Percentiles rank a stretch among this genome's conserved stretches.
phyloP scores from a whole-genome alignment of 2,888 invertebrate species.

The Pollenia angustigena region DNA sequence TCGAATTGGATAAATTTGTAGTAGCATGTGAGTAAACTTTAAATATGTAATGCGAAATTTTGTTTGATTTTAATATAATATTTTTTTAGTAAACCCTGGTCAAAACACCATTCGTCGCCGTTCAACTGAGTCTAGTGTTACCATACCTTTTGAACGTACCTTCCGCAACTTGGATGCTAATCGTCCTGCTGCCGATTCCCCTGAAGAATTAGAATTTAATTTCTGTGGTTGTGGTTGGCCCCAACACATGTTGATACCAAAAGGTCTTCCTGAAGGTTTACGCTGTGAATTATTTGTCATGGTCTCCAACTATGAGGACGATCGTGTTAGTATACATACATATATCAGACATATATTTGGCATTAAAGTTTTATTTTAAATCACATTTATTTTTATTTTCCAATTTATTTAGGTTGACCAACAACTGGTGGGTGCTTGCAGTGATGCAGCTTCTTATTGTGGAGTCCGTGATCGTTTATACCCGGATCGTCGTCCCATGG shows the following conservation, averaged over 20 bases:
- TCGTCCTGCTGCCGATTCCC: constrained; percentile 86
- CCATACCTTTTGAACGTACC: constrained; percentile 92
- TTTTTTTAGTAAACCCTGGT: constrained; percentile 87
- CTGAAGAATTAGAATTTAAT: constrained; percentile 87
- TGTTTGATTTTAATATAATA: background rate
- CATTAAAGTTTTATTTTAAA: too few relatives aligned
- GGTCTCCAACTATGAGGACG: constrained; percentile 90
- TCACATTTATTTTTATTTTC: too few relatives aligned
- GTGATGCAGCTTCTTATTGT: constrained; percentile 91
- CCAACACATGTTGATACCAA: constrained; percentile 91
- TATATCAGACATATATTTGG: too few relatives aligned
- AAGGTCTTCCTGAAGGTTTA: constrained; percentile 88
- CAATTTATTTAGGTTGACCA: constrained; percentile 79
- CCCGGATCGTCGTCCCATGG: constrained; percentile 93
- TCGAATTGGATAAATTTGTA: constrained; percentile 89
- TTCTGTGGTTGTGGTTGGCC: constrained; percentile 96
- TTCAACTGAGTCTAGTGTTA: constrained; percentile 90
- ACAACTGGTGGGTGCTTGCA: constrained; percentile 85
- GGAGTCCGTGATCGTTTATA: constrained; percentile 91
- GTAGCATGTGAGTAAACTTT: constrained; percentile 85
- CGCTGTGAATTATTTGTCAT: constrained; percentile 90
- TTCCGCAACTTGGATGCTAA: constrained; percentile 89
- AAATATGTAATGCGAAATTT: background rate
- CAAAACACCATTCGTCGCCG: constrained; percentile 87
- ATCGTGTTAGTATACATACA: constrained; percentile 82